These are phyloP conservation scores for Drosophila atroscutellata DNA, from an alignment of 2,888 invertebrate species.

Conservation along the genomic window DNA sequence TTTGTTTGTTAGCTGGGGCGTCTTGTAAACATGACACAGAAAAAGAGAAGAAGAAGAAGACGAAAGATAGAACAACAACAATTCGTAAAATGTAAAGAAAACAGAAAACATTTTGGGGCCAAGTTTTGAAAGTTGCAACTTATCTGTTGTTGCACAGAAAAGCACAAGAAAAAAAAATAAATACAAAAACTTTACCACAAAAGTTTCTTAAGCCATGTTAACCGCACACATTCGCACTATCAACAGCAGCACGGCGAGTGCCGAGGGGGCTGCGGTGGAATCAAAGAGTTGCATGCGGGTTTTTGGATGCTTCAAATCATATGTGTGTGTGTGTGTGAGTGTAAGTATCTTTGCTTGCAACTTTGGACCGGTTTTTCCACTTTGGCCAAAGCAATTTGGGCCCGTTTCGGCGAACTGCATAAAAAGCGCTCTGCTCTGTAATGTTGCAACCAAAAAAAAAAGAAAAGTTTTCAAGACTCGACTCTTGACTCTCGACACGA, in stretches of 20 bases:
- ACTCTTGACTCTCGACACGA: slow-evolving; percentile 48
- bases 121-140: slow-evolving; percentile 81
- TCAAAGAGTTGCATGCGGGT: slow-evolving; percentile 8
- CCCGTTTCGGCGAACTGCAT: slow-evolving; percentile 56
- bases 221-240: slow-evolving; percentile 78
- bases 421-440: slow-evolving; percentile 47
- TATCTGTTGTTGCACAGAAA: slow-evolving; percentile 71
- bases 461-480: slow-evolving; percentile 43
- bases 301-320: slow-evolving; percentile 6
- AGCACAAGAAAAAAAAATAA: background rate
- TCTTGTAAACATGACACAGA: slow-evolving; percentile 61
- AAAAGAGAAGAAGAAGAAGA: background rate
- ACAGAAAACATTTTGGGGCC: slow-evolving; percentile 69
- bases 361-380: slow-evolving; percentile 78
- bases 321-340: slow-evolving; percentile 29
- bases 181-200: slow-evolving; percentile 45
- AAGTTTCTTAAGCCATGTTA: slow-evolving; percentile 82
- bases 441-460: slow-evolving; percentile 40
- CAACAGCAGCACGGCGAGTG: slow-evolving; percentile 27
- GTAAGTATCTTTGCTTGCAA: slow-evolving; percentile 69
- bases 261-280: background rate
- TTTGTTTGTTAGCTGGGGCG: slow-evolving; percentile 22
- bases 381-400: slow-evolving; percentile 80
- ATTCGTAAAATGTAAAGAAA: slow-evolving; percentile 64
- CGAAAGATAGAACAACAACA: slow-evolving; percentile 37